Base-by-base conservation (phyloP, 92 coral and sea anemone species). In the Scolanthus callimorphus region DNA sequence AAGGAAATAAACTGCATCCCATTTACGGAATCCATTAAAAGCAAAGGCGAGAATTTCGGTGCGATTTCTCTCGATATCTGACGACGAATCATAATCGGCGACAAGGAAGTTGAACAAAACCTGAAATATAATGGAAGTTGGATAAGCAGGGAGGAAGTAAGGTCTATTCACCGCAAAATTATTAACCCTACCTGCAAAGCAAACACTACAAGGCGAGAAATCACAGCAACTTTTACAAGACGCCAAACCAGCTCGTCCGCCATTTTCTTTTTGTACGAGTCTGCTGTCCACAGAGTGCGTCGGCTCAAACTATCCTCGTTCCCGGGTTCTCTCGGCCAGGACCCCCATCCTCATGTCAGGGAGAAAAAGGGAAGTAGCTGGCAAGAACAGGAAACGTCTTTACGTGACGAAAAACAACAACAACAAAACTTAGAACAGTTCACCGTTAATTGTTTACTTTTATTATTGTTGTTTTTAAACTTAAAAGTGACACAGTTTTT, bases 1-100 rank as follows among this genome's bases (percentile, higher is more conserved):
- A n/a, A 94, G 82, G 31, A 89, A 94, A 67, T 88, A 94, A 11
- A 70, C 88, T 8, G 99, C 81, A 29, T 94, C 99, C 99, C 99
- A 94, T 49, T 88, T 89, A 13, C 71, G 59, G 39, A 69, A 71
- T 29, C 99, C 99, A 29, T 78, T 81, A 27, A 94, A 60, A 0
- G 65, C 23, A 23, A 47, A 39, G 31, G 43, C 27, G 30, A 89
- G 20, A 2, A 48, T 19, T 28, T 31, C 49, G n/a, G n/a, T n/a
- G n/a, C n/a, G n/a, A n/a, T n/a, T n/a, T n/a, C n/a, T n/a, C n/a
- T n/a, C n/a, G n/a, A n/a, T n/a, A n/a, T n/a, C n/a, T n/a, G 67
- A 47, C 2, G 97, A 91, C 3, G 89, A 66, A 57, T 91, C 97
- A 57, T 91, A 91, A 55, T 91, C 97, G 4, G 25, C 34, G 4